Evolutionary conservation across 1,140 invertebrate species (phyloP).

Genomic region (Tetramorium alpestre): DNA sequence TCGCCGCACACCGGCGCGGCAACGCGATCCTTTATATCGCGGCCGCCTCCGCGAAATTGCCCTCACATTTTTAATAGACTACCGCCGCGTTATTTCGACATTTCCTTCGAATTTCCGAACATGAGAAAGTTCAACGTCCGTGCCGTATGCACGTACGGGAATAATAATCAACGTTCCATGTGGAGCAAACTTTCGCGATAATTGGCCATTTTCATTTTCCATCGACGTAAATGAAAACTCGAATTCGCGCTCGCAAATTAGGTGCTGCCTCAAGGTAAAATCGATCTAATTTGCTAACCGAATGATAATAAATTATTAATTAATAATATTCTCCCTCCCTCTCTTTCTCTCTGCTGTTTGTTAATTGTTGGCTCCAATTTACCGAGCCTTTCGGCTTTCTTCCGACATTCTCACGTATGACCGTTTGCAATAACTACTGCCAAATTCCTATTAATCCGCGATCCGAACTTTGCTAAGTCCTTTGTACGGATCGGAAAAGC

Average conservation of each 20-base stretch:
- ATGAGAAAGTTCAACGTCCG: neutral
- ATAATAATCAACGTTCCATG: slow-evolving; percentile 23
- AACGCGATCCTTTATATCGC: neutral
- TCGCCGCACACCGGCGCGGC: neutral
- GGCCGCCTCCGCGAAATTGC: slow-evolving; percentile 4
- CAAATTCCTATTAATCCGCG: slow-evolving; percentile 70
- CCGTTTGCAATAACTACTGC: slow-evolving; percentile 16
- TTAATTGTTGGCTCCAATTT: neutral
- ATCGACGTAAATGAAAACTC: slow-evolving; percentile 32
- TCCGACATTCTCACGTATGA: neutral
- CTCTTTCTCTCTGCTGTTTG: neutral
- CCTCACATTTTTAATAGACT: slow-evolving; percentile 39
- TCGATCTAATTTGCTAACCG: slow-evolving; percentile 30
- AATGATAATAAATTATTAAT: slow-evolving; percentile 46
- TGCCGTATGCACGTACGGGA: neutral
- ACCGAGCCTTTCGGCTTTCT: neutral
- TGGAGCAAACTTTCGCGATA: slow-evolving; percentile 35
- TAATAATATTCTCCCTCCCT: neutral
- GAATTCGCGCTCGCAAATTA: slow-evolving; percentile 1
- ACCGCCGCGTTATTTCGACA: slow-evolving; percentile 7
- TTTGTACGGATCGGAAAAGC: slow-evolving; percentile 60
- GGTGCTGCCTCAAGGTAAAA: neutral
- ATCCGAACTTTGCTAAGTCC: slow-evolving; percentile 68
- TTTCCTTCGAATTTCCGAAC: slow-evolving; percentile 28
- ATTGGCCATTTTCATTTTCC: slow-evolving; percentile 39